A percentile compares a stretch with the other conserved stretches of the same genome.
These are phyloP conservation scores for Ateles fusciceps DNA, from an alignment of 2,797 vertebrate species.

Conservation along the genomic window DNA sequence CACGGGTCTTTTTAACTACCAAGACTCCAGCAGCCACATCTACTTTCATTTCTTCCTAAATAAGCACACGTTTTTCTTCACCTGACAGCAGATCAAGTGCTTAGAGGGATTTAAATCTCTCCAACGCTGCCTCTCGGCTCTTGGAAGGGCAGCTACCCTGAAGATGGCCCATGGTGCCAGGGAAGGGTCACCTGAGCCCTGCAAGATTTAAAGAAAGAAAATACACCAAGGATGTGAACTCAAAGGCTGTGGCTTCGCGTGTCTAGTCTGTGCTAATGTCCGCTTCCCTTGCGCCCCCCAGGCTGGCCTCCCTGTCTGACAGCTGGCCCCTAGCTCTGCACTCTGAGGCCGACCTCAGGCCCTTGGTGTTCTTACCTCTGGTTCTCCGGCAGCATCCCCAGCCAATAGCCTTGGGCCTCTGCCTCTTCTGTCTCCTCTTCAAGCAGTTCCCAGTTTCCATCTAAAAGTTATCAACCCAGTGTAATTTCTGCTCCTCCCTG, in stretches of 20 bases:
- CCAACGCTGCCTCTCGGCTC: background rate
- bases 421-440: background rate
- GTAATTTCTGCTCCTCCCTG: background rate
- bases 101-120: background rate
- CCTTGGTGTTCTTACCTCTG: background rate
- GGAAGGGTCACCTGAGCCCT: background rate
- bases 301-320: background rate
- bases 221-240: background rate
- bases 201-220: background rate
- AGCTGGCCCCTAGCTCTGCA: background rate
- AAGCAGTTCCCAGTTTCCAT: background rate
- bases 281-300: fast-evolving
- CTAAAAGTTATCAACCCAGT: background rate
- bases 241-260: background rate
- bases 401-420: background rate
- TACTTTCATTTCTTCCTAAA: background rate
- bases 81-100: background rate
- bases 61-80: background rate
- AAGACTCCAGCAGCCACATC: background rate
- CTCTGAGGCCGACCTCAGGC: background rate
- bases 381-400: background rate
- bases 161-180: background rate
- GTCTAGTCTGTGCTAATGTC: background rate
- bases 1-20: background rate
- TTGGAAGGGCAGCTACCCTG: background rate